Conservation (phyloP, 2,888 invertebrate genomes). For the Cephus pulcher region DNA sequence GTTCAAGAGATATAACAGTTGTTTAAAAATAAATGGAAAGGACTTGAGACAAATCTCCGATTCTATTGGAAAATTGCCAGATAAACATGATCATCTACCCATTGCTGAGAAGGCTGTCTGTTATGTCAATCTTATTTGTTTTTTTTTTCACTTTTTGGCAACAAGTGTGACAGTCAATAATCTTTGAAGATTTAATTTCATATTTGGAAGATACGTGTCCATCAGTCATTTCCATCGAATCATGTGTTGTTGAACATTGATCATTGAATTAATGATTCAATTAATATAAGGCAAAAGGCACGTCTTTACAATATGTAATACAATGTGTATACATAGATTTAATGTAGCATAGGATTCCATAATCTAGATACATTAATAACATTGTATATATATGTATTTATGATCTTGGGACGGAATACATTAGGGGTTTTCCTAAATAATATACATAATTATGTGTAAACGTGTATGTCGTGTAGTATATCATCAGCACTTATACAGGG, state of each 20-base stretch:
- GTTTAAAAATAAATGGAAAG: background rate
- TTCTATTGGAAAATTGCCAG: background rate
- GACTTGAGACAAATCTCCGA: background rate
- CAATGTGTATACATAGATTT: background rate
- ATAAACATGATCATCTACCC: background rate
- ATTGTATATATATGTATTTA: conserved; percentile 22
- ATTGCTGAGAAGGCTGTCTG: background rate
- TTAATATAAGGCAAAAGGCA: background rate
- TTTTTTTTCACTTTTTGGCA: background rate
- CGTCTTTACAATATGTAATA: background rate
- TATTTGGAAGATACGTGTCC: background rate
- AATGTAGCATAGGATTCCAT: background rate
- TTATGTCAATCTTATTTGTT: background rate
- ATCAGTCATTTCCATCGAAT: background rate
- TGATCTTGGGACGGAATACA: conserved; percentile 47
- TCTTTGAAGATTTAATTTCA: background rate
- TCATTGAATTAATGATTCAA: background rate
- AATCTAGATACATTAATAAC: background rate
- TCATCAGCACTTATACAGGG: background rate
- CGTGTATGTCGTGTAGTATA: conserved; percentile 13
- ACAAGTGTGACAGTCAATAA: background rate
- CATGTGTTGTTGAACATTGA: background rate
- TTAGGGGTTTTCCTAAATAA: conserved; percentile 34
- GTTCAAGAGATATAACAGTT: background rate
- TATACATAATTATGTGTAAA: conserved; percentile 30